phyloP scores from a whole-genome alignment of 2,113 vertebrate genomes.

The Hemibagrus wyckioides region DNA sequence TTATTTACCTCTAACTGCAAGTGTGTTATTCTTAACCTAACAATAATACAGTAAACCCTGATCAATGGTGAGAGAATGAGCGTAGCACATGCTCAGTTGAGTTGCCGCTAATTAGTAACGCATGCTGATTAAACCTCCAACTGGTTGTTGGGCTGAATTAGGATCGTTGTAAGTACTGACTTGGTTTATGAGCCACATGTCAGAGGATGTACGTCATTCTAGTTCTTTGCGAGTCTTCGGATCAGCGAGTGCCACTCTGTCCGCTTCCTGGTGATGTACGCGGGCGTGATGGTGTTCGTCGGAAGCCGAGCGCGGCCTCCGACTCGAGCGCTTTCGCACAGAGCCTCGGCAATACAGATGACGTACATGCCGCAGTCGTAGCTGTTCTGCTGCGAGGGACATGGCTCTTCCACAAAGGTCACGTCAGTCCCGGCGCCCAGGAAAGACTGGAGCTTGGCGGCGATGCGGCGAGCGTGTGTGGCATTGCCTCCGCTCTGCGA shows the following conservation, averaged over 20 bases:
- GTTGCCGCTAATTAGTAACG: background rate
- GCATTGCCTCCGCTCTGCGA: conserved; percentile 88
- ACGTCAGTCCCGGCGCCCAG: conserved; percentile 72
- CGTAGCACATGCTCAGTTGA: background rate
- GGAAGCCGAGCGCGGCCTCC: conserved; percentile 70
- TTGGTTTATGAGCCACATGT: conserved; percentile 36
- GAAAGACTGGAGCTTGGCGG: conserved; percentile 82
- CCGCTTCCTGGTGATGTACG: conserved; percentile 87
- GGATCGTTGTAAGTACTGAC: conserved; percentile 6
- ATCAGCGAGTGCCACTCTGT: conserved; percentile 86
- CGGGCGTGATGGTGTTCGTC: conserved; percentile 82
- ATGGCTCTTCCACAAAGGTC: conserved; percentile 83
- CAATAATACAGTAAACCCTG: background rate
- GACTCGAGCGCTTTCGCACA: conserved; percentile 77
- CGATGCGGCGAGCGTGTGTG: conserved; percentile 83
- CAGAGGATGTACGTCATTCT: conserved; percentile 58
- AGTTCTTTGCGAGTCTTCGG: conserved; percentile 78
- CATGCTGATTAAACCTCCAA: conserved; percentile 22
- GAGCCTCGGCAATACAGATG: conserved; percentile 86
- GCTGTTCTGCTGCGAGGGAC: conserved; percentile 92
- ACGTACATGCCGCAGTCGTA: conserved; percentile 99
- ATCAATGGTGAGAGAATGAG: background rate
- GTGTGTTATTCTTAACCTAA: background rate
- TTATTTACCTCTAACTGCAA: background rate
- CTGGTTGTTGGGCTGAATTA: conserved; percentile 4